These are phyloP conservation scores for Pandion haliaetus DNA, from an alignment of 2,113 vertebrate genomes.

Conservation along the genomic window DNA sequence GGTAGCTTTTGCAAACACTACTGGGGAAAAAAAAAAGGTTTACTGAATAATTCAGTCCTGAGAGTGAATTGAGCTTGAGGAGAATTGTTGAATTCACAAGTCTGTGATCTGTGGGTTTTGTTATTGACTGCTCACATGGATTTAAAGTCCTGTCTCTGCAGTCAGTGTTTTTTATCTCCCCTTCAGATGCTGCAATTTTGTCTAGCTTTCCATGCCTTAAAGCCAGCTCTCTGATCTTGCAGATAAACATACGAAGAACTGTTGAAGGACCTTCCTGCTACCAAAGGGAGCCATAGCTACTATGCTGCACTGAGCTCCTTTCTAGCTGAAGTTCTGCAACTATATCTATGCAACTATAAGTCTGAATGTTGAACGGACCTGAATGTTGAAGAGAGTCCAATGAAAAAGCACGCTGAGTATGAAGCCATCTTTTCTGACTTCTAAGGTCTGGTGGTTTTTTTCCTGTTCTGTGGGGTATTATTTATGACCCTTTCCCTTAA, in stretches of 20 bases:
- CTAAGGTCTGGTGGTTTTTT: neutral
- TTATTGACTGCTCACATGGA: neutral
- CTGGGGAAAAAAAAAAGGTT: neutral
- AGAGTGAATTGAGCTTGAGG: neutral
- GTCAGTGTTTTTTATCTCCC: neutral
- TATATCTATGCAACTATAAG: neutral
- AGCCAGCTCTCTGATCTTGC: neutral
- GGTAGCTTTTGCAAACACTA: neutral
- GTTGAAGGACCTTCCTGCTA: neutral
- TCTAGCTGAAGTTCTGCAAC: neutral
- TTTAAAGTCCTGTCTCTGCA: neutral
- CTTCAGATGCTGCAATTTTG: neutral
- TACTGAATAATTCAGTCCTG: neutral
- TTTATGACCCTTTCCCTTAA: neutral
- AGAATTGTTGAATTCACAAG: neutral
- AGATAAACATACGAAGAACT: neutral
- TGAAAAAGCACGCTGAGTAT: neutral
- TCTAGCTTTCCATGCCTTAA: neutral
- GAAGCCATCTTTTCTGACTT: neutral
- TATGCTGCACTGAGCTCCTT: neutral
- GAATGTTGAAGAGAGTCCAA: neutral
- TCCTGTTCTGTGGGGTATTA: neutral
- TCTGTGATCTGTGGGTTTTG: neutral
- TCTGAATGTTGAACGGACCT: neutral
- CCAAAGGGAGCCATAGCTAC: neutral